Percentiles rank a stretch among this genome's conserved stretches.
phyloP scores from a whole-genome alignment of 2,113 vertebrate genomes.

The Hippocampus guttulatus region DNA sequence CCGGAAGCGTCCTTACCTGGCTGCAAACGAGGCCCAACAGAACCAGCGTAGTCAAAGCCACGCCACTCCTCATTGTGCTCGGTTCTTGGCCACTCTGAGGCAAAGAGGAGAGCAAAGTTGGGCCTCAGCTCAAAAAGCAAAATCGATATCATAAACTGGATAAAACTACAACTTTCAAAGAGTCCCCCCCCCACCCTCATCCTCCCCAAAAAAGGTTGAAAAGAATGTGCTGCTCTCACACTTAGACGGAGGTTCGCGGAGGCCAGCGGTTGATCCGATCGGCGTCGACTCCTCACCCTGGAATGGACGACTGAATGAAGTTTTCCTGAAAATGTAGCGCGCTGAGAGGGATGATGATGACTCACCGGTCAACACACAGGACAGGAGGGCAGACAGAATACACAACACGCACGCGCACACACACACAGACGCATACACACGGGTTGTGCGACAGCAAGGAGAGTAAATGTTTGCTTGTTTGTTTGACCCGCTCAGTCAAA shows the following conservation, averaged over 20 bases:
- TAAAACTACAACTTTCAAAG: background rate
- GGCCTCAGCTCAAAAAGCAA: background rate
- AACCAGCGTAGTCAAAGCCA: constrained; percentile 39
- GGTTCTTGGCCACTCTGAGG: constrained; percentile 19
- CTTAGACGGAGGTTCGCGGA: constrained; percentile 17
- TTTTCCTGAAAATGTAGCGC: constrained; percentile 32
- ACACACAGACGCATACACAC: constrained; percentile 21
- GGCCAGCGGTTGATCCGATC: constrained; percentile 19
- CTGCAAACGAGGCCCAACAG: constrained; percentile 47
- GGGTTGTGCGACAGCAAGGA: constrained; percentile 19
- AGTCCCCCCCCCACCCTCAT: no score
- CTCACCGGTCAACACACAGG: constrained; percentile 32
- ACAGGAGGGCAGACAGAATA: constrained; percentile 31
- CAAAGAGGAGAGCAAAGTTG: background rate
- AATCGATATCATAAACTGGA: background rate
- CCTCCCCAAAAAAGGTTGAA: background rate
- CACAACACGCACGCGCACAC: constrained; percentile 4
- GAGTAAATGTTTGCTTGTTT: constrained; percentile 60
- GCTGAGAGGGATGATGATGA: constrained; percentile 34
- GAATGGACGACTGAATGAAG: constrained; percentile 13
- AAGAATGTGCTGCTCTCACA: constrained; percentile 21
- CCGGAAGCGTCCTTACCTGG: constrained; percentile 36
- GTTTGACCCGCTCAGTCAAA: constrained; percentile 41
- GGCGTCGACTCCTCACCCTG: constrained; percentile 20
- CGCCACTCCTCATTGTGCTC: constrained; percentile 44